Evolutionary conservation across 1,140 invertebrate species (phyloP).

Genomic region (Macrobrachium rosenbergii): DNA sequence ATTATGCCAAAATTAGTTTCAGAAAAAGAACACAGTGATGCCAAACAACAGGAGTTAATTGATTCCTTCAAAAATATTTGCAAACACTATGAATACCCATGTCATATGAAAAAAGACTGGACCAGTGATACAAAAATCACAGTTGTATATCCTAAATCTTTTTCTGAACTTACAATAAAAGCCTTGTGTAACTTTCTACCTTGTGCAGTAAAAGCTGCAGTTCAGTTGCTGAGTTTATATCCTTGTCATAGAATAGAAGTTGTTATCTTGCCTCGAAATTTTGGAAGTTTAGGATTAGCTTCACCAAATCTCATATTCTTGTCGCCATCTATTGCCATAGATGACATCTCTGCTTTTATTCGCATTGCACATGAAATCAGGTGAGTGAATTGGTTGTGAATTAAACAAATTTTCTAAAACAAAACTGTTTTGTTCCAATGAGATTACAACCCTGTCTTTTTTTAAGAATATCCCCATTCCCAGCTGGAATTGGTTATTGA

Average conservation of each 20-base stretch:
- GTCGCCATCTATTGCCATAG: conserved; percentile 70
- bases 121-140: conserved; percentile 18
- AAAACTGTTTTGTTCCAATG: too few species aligned
- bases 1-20: background rate
- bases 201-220: conserved; percentile 66
- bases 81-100: conserved; percentile 48
- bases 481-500: too few species aligned
- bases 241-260: conserved; percentile 71
- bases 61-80: background rate
- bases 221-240: conserved; percentile 69
- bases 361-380: conserved; percentile 70
- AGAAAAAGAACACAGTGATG: background rate
- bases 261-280: conserved; percentile 70
- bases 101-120: conserved; percentile 35
- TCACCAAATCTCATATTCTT: conserved; percentile 72
- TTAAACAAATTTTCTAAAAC: too few species aligned
- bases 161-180: conserved; percentile 8
- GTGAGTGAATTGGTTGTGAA: conserved; percentile 1
- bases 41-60: background rate
- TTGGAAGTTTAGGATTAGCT: conserved; percentile 71
- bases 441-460: too few species aligned
- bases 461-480: too few species aligned
- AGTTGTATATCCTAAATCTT: conserved; percentile 35
- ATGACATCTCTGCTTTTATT: conserved; percentile 68
- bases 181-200: conserved; percentile 37